Conservation (phyloP, 2,113 vertebrate genomes). For the Nestor notabilis region DNA sequence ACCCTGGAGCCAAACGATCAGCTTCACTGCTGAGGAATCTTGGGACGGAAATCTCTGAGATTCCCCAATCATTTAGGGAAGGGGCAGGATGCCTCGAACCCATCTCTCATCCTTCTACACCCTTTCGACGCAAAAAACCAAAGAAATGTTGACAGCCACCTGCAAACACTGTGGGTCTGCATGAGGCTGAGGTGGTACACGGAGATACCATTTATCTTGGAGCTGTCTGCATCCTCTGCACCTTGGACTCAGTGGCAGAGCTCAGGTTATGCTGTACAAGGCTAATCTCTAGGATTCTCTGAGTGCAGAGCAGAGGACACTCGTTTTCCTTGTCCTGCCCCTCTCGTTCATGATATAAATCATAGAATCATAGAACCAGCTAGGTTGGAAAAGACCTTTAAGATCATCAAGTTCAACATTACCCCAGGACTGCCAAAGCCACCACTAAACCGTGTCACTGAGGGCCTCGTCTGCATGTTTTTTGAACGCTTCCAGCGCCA, state of each 20-base stretch:
- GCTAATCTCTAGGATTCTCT: background rate
- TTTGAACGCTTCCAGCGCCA: background rate
- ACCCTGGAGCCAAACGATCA: background rate
- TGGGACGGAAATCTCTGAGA: slow-evolving; percentile 1
- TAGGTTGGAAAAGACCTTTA: background rate
- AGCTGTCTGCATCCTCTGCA: background rate
- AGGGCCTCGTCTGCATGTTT: background rate
- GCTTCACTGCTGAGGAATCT: background rate
- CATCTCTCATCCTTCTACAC: background rate
- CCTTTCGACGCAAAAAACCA: background rate
- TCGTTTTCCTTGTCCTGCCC: background rate
- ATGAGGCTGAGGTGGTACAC: background rate
- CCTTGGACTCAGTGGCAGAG: background rate
- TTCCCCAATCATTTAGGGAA: background rate
- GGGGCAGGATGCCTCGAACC: background rate
- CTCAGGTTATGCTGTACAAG: background rate
- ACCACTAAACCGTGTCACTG: background rate
- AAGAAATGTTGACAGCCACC: background rate
- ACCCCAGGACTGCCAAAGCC: background rate
- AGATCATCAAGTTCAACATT: background rate
- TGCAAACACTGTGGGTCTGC: background rate
- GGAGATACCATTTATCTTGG: background rate
- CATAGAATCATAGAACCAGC: background rate
- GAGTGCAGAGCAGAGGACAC: background rate
- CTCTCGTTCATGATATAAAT: background rate